Evolutionary conservation across 2,888 invertebrate genomes (phyloP), one percentile per base, ranked within the genome.

Genomic region (Ellobium chinense): DNA sequence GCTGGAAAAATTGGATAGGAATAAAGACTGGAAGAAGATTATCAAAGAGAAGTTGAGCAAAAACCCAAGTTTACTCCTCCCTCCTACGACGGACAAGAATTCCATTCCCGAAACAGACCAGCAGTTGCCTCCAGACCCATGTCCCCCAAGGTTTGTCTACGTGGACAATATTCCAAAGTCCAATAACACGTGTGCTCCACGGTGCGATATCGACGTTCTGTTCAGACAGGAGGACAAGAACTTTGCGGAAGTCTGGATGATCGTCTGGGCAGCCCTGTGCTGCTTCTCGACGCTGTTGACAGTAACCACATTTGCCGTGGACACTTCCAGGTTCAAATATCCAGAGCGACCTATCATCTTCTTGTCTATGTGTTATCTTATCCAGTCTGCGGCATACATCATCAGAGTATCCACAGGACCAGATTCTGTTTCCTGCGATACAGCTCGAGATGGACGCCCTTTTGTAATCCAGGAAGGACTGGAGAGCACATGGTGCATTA

Each of bases 241-340:
- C 63, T 94, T 95, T 85, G 95, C 95, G 0, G 95, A 77, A 54
- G 94, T 95, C 29, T 96, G 97, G 95, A 96, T 96, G 94, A 95
- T 95, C 36, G 95, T 96, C 4, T 95, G 96, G 93, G 96, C 97
- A 0, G 95, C 96, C 92, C 93, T 97, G 37, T 96, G 97, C 83
- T 95, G 97, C 80, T 81, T 92, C 73, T 93, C 93, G n/a, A 93
- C 93, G 4, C 83, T 89, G 0, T 85, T 93, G 74, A 93, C 93
- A 0, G 90, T 93, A 29, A 82, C 92, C 5, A 93, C 93, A 4
- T 93, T 93, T 86, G 88, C 91, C 74, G 91, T 93, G 65, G 93
- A 93, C 84, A 91, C 92, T n/a, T 85, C 88, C 36, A 87, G 93
- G 37, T 93, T 94, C 88, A 89, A 91, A 80, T 93, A 93, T 86